Evolutionary conservation across 2,113 vertebrate species (phyloP).

Genomic region (Sander vitreus): DNA sequence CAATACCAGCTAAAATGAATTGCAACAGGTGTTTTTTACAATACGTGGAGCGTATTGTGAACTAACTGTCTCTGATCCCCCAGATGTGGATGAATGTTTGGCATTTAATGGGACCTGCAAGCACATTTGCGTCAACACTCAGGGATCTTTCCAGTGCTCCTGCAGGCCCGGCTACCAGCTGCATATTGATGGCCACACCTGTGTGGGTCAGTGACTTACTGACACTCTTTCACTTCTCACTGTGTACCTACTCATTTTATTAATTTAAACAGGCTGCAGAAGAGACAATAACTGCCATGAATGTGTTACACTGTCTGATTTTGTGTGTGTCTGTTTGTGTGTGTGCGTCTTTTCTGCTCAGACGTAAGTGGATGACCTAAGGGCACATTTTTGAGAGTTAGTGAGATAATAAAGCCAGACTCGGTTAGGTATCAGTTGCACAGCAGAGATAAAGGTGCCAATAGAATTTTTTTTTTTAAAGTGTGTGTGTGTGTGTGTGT

Average conservation of each 20-base stretch:
- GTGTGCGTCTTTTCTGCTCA: slow-evolving; percentile 1
- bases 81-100: slow-evolving; percentile 85
- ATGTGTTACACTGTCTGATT: slow-evolving; percentile 6
- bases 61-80: slow-evolving; percentile 29
- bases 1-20: not conserved
- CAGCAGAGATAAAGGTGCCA: not conserved
- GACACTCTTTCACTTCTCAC: slow-evolving; percentile 16
- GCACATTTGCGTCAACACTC: slow-evolving; percentile 83
- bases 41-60: not conserved
- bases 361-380: not conserved
- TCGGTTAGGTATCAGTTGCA: not conserved
- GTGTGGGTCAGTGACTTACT: slow-evolving; percentile 81
- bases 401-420: slow-evolving; percentile 4
- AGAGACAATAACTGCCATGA: not conserved
- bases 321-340: not conserved
- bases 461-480: not conserved
- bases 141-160: slow-evolving; percentile 83
- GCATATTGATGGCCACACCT: slow-evolving; percentile 83
- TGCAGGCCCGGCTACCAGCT: slow-evolving; percentile 84
- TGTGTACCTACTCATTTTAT: slow-evolving; percentile 37
- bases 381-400: slow-evolving; percentile 14
- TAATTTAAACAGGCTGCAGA: slow-evolving; percentile 25
- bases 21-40: not conserved
- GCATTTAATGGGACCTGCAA: slow-evolving; percentile 72
- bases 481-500: not conserved